These are phyloP conservation scores for Lichenostomus cassidix DNA, from an alignment of 2,113 vertebrate genomes.

Conservation along the genomic window DNA sequence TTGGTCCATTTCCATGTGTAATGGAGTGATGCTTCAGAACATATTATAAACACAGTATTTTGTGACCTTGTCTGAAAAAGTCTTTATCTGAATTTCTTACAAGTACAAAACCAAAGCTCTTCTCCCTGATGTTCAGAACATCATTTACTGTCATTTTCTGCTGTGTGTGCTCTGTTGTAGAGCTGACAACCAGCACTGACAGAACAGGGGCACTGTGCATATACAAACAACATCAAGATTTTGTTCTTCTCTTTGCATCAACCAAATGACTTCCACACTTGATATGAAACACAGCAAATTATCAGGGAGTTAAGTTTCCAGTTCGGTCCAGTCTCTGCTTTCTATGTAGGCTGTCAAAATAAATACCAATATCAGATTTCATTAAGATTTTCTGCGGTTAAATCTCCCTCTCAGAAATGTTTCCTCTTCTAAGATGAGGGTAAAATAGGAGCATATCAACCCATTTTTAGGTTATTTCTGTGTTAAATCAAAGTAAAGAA, in stretches of 20 bases:
- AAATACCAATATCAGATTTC: neutral
- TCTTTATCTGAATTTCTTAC: neutral
- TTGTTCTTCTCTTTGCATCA: neutral
- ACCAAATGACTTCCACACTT: neutral
- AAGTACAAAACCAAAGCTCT: neutral
- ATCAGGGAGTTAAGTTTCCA: neutral
- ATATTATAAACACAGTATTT: neutral
- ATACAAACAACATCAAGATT: neutral
- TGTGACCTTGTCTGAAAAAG: neutral
- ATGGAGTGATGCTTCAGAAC: neutral
- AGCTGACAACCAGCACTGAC: neutral
- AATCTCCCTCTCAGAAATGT: neutral
- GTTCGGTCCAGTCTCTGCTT: neutral
- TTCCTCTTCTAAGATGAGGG: neutral
- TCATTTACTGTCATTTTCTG: neutral
- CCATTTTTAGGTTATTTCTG: neutral
- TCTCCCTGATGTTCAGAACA: neutral
- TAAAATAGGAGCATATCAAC: neutral
- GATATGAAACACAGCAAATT: neutral
- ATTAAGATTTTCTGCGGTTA: neutral
- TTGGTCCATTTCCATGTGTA: neutral
- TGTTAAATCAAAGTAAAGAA: slow-evolving; percentile 15
- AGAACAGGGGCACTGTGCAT: neutral
- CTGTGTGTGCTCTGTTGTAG: neutral
- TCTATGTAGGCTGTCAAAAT: neutral